Evolutionary conservation across 2,888 invertebrate species (phyloP).

Genomic region (Urechis unicinctus): DNA sequence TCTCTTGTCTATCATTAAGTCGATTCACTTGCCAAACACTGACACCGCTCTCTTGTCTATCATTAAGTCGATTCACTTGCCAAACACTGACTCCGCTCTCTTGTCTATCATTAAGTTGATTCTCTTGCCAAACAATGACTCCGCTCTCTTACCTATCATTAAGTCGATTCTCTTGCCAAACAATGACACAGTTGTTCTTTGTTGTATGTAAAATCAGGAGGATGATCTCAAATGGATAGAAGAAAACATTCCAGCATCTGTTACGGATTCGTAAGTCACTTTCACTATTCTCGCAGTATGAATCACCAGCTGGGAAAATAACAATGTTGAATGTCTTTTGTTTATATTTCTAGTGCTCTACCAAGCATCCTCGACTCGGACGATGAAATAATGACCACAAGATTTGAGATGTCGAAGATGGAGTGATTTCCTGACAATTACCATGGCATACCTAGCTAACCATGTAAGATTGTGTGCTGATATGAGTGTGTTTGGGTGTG

Average conservation of each 20-base stretch:
- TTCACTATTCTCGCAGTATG: slow-evolving; percentile 3
- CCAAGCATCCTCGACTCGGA: slow-evolving; percentile 47
- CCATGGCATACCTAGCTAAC: too few species aligned
- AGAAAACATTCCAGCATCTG: slow-evolving; percentile 78
- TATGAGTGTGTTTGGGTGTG: too few species aligned
- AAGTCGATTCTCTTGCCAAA: too few species aligned
- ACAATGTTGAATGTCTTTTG: neutral
- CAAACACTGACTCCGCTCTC: too few species aligned
- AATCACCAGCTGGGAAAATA: neutral
- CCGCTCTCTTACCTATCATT: too few species aligned
- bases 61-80: too few species aligned
- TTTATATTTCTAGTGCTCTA: slow-evolving; percentile 18
- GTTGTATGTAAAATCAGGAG: slow-evolving; percentile 50
- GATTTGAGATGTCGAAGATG: slow-evolving; percentile 50
- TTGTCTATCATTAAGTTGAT: too few species aligned
- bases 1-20: too few species aligned
- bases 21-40: too few species aligned
- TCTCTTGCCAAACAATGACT: too few species aligned
- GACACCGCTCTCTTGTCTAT: too few species aligned
- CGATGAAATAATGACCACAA: slow-evolving; percentile 48
- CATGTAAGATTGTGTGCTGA: too few species aligned
- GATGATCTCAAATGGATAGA: slow-evolving; percentile 87
- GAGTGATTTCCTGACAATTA: slow-evolving; percentile 25
- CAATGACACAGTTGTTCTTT: neutral
- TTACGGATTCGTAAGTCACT: slow-evolving; percentile 61